These are phyloP conservation scores for Nothura maculosa DNA, from an alignment of 2,797 vertebrate species.

Conservation along the genomic window DNA sequence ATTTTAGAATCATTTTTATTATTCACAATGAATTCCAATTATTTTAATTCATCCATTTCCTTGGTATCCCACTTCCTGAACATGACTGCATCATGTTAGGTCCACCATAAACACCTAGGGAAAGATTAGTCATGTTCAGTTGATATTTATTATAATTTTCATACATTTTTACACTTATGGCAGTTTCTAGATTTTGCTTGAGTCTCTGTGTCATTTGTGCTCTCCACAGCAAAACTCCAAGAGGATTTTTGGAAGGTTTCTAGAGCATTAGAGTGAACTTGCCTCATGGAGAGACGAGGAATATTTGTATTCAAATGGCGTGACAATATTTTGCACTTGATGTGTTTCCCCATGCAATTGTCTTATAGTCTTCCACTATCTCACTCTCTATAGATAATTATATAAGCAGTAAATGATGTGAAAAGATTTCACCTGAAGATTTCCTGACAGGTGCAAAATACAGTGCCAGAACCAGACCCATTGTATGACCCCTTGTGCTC, in stretches of 20 bases:
- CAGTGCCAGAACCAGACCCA: neutral
- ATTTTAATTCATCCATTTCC: neutral
- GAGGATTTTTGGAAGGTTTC: neutral
- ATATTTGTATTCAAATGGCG: neutral
- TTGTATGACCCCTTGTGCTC: rapidly evolving
- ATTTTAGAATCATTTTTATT: neutral
- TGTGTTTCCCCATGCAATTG: neutral
- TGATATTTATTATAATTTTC: neutral
- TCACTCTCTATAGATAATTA: neutral
- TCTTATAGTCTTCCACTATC: neutral
- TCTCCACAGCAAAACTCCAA: neutral
- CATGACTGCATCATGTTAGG: neutral
- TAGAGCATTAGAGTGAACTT: neutral
- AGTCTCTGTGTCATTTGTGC: neutral
- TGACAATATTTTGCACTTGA: neutral
- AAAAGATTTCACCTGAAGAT: neutral
- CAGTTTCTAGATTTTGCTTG: neutral
- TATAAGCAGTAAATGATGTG: rapidly evolving
- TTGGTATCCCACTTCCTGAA: neutral
- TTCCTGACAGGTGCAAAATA: neutral
- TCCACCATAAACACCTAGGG: neutral
- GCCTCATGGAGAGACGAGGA: neutral
- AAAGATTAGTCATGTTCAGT: neutral
- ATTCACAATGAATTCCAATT: neutral
- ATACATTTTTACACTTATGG: neutral